Evolutionary conservation across 2,113 vertebrate genomes (phyloP), one percentile per base, ranked within the genome.

Genomic region (Rhynchomys soricoides): DNA sequence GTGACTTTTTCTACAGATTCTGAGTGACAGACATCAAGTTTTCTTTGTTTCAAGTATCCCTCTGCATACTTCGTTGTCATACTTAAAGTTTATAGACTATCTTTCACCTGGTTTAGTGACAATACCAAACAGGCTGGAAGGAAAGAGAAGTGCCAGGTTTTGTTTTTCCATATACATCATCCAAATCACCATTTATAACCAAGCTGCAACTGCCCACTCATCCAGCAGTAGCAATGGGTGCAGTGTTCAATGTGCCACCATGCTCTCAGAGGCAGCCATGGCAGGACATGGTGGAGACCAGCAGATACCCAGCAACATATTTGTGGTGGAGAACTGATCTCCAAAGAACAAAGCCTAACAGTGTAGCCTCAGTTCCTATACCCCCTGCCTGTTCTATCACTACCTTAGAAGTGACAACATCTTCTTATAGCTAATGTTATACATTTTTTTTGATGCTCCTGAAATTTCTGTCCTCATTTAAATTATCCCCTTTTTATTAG

Each of bases 261-360:
- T 2, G 24, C 3, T 59, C 19, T 55, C 34, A 89, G 86, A 50
- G 59, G 0, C 13, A 62, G 37, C 24, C 81, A 55, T 34, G 55
- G 24, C 15, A 83, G 64, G 9, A 21, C 70, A 88, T 48, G 2
- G 37, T 50, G 29, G 16, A 59, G 34, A 77, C 0, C 0, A 71
- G 19, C 43, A 66, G 37, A 26, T 68, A 8, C 4, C 9, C 29
- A 50, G 7, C 0, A 19, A 10, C 12, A 52, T 0, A 1, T 2
- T 8, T 94, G 19, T 31, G 64, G 10, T 89, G 31, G 57, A 95
- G 31, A 57, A 3, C 8, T 17, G 62, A 5, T 24, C 15, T 5
- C 22, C 45, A 21, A 1, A 86, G 13, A 70, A 26, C 8, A 45
- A 43, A 37, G 57, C 26, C 13, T 50, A 40, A 40, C n/a, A 29